Base-by-base conservation (phyloP, 1,140 invertebrate genomes). In the Melanaphis sacchari region DNA sequence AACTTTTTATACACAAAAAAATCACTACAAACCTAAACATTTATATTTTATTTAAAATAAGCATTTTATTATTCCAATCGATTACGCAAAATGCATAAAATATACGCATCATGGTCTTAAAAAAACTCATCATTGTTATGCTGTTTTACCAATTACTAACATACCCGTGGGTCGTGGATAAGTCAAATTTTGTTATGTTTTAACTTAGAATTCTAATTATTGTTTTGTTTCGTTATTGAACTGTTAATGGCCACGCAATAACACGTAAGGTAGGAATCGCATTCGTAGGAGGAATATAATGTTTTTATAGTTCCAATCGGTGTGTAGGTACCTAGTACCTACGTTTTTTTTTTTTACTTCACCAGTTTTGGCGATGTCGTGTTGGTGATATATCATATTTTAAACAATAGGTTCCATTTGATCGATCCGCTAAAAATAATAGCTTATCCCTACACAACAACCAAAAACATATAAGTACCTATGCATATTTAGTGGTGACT, bases 241-340 rank as follows among this genome's bases (percentile, higher is more conserved):
- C 26, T 31, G 8, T 31, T 59, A 59, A 24, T 59, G 46, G 18
- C 46, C 24, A 59, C 24, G 54, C 54, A 26, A 54, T 54, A 54
- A 24, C 3, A 49, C 11, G 49, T 49, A 54, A 6, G 22, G 52
- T 54, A 26, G 8, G 54, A 9, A 59, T 59, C 8, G 26, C 54
- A 8, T 59, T 59, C 54, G 54, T 59, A 9, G 26, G 24, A 59
- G 9, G 54, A 59, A 9, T 31, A 59, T 15, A 66, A 15, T n/a
- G 59, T 76, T 76, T n/a, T 76, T 15, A 76, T n/a, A n/a, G 59
- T 76, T 18, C 59, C 59, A 76, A 76, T 76, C 15, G 15, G n/a
- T 76, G n/a, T 76, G 59, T n/a, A n/a, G n/a, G n/a, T 76, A 76
- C 59, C 59, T 76, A 66, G 59, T 76, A n/a, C 59, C 31, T 76